Base-by-base conservation (phyloP, 37 sponge, comb jelly and placozoan genomes). In the Axinella damicornis region DNA sequence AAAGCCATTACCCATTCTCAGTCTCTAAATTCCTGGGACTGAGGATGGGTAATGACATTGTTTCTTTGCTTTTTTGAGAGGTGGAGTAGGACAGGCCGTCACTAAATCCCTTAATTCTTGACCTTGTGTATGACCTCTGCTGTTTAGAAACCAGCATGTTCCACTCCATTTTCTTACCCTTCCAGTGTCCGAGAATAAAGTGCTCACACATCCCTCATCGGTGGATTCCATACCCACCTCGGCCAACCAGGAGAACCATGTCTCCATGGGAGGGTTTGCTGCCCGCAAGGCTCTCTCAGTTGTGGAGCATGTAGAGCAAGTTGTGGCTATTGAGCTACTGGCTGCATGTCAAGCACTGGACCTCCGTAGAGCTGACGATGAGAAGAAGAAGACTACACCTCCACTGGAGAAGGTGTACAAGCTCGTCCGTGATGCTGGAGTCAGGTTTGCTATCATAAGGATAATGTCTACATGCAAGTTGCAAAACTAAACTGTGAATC, bases 311-410 rank as follows among this genome's bases (percentile, higher is more conserved):
- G 89, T 94, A 1, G 96, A 95, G 61, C 53, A 79, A 58, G 84
- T 84, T 83, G 38, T 94, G 38, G 97, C 92, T 21, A 96, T 96
- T 89, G 97, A 94, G 76, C 39, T 96, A 84, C 67, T 94, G 58
- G 92, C 94, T 73, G 92, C 94, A 27, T 96, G 97, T 76, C 97
- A 96, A 53, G 97, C 90, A 33, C 63, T 96, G 71, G 97, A 96
- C 38, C 79, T 94, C 63, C 80, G 66, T 25, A 66, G 85, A 30
- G 87, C 92, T 11, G 46, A 4, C 9, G 46, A 46, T 46, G 46
- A 46, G 46, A 46, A 46, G 46, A 70, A 60, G 17, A 85, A 41
- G 78, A 94, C 94, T 35, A 96, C 94, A 40, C 66, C 85, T 9
- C 94, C 97, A 24, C 79, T 96, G 63, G 90, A 94, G 76, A 79